Evolutionary conservation across 1,140 invertebrate species (phyloP), one percentile per base, ranked within the genome.

Genomic region (Lepidurus apus): DNA sequence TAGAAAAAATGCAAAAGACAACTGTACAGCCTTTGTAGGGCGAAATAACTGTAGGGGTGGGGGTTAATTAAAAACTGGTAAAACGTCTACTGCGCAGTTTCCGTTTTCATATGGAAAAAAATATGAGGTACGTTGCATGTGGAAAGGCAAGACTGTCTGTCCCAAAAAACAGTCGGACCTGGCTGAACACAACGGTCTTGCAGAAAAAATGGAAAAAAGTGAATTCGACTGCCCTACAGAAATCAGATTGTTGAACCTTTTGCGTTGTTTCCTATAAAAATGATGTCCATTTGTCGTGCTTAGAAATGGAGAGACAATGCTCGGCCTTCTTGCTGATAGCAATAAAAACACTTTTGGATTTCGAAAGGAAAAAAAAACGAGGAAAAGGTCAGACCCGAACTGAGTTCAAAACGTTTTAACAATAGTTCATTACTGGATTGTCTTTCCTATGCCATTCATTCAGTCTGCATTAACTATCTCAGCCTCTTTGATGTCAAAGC

Each of bases 401-500:
- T 65, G 6, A 65, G 53, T 65, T 65, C 53, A 65, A 65, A 13
- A 65, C 17, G 21, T 13, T 65, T 65, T 7, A 65, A 65, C 53
- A 21, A 65, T 65, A 65, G 34, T 34, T 34, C 34, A 34, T 34
- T 34, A 65, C 53, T 65, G 53, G 53, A 65, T 65, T 65, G 53
- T 65, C 53, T 65, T 65, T 65, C 53, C 53, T 65, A 65, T 65
- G 53, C 53, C 53, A 7, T 65, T 17, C 53, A 65, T 21, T 13
- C 21, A n/a, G 17, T 65, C 17, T 21, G 53, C 21, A n/a, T 65
- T 65, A 65, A 65, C 53, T 65, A 65, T 65, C 53, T 65, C 53
- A 65, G 53, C 53, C 53, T 65, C 53, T 65, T 65, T 65, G 53
- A 65, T 65, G 53, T 65, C 53, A 65, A 65, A 65, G 53, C 53